Conservation (phyloP, 1,140 invertebrate genomes). For the Sitophilus oryzae region DNA sequence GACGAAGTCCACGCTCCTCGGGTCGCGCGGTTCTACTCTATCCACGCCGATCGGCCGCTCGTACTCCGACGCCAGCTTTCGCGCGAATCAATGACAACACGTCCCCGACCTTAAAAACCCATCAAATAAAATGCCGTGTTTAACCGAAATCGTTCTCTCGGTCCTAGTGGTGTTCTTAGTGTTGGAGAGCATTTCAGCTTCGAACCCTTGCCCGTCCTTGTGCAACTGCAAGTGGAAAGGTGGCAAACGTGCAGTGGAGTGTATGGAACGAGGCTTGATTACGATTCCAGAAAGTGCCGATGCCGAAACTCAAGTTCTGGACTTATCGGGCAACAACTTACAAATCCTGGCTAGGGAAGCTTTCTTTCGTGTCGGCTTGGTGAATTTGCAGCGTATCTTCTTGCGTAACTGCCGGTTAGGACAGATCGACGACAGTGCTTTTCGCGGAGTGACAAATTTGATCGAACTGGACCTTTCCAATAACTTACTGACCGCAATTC, state of each 20-base stretch:
- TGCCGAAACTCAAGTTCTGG: conserved; percentile 82
- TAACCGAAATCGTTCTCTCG: background rate
- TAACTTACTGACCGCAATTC: conserved; percentile 72
- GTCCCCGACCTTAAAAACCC: no score
- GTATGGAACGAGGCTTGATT: conserved; percentile 71
- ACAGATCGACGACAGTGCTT: conserved; percentile 76
- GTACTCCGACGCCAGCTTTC: no score
- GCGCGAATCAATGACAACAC: no score
- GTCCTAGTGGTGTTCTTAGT: background rate
- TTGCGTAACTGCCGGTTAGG: conserved; percentile 73
- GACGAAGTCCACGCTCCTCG: background rate
- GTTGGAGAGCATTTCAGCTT: background rate
- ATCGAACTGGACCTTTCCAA: conserved; percentile 81
- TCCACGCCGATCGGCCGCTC: conserved; percentile 1
- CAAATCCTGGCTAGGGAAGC: conserved; percentile 73
- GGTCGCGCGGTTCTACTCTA: no score
- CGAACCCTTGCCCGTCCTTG: conserved; percentile 62
- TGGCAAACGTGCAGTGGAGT: conserved; percentile 86
- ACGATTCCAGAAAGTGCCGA: conserved; percentile 77
- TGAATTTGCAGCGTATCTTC: conserved; percentile 82
- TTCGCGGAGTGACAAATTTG: conserved; percentile 78
- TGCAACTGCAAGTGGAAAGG: conserved; percentile 90
- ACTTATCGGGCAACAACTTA: conserved; percentile 80
- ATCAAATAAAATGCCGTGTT: background rate
- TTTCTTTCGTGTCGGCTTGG: conserved; percentile 70